Evolutionary conservation across 2,113 vertebrate species (phyloP), one percentile per base, ranked within the genome.

Genomic region (Hylia prasina): DNA sequence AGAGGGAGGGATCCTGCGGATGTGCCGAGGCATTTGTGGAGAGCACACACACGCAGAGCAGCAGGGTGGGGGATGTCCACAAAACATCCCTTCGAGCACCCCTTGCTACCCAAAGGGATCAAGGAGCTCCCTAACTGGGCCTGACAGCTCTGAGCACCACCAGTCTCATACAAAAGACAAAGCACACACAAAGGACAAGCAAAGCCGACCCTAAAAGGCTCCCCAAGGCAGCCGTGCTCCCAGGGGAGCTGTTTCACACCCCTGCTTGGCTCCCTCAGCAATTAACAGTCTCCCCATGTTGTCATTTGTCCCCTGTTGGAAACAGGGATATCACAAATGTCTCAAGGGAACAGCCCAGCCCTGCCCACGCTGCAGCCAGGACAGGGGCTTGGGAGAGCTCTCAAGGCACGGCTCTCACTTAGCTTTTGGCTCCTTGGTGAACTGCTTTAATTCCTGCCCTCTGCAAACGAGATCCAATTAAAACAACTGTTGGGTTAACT

Each of bases 401-500:
- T 44, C 54, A 56, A 25, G 37, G 39, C 40, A 65, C 60, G 35
- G 58, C 58, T 88, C 79, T 45, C 75, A 2, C 50, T 93, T 44
- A 2, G 48, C 28, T 83, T 83, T 47, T 90, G 68, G 76, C 89
- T 93, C 56, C 19, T 21, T 42, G 25, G 31, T 56, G 53, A 92
- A 77, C 12, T 66, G 53, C 61, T 84, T 53, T 39, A 70, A 37
- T 82, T 91, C 42, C 76, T 93, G 90, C 80, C 68, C 82, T 90
- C 58, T 70, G 60, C 39, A 91, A 89, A 87, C 0, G 2, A 83
- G 60, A 75, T 78, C 72, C 48, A 95, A 92, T 84, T 89, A 92
- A 84, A 94, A 75, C 27, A 83, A 77, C 80, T 60, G 72, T 37
- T 66, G 60, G 51, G 89, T 94, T 87, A 96, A 78, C 51, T 47